These are phyloP conservation scores for Aspidiotus rigidus DNA, from an alignment of 2,888 invertebrate species.

Conservation along the genomic window DNA sequence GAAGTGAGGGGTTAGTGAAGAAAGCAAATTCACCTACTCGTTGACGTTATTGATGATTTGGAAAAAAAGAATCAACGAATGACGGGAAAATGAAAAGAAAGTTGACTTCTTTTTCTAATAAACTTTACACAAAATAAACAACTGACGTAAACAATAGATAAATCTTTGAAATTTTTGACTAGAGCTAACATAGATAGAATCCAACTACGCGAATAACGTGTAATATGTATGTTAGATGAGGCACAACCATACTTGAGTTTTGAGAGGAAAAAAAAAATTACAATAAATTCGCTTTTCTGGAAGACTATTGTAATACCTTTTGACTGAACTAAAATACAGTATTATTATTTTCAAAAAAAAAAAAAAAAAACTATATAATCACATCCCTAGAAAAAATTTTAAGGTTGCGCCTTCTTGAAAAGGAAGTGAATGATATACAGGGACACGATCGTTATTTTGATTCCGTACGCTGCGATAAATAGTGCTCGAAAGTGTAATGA, in stretches of 20 bases:
- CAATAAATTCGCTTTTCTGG: neutral
- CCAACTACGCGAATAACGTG: conserved; percentile 12
- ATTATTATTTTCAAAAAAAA: neutral
- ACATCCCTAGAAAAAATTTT: neutral
- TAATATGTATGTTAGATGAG: neutral
- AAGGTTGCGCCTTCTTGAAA: neutral
- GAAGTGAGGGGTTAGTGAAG: too few relatives aligned
- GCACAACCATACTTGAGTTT: conserved; percentile 10
- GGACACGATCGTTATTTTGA: too few relatives aligned
- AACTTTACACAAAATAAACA: conserved; percentile 1
- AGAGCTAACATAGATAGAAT: conserved; percentile 15
- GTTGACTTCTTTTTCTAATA: neutral
- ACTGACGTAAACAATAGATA: neutral
- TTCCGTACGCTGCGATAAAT: too few relatives aligned
- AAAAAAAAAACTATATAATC: neutral
- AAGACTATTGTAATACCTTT: conserved; percentile 1
- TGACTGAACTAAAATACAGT: neutral
- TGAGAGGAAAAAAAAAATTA: neutral
- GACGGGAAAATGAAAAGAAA: neutral
- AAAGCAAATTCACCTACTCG: too few relatives aligned
- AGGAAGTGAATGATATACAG: too few relatives aligned
- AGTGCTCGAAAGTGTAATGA: too few relatives aligned
- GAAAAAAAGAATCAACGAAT: too few relatives aligned
- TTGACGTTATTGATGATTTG: too few relatives aligned
- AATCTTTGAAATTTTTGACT: conserved; percentile 22